A percentile compares a stretch with the other conserved stretches of the same genome.
These are phyloP conservation scores for Sander lucioperca DNA, from an alignment of 2,113 vertebrate genomes.

Conservation along the genomic window DNA sequence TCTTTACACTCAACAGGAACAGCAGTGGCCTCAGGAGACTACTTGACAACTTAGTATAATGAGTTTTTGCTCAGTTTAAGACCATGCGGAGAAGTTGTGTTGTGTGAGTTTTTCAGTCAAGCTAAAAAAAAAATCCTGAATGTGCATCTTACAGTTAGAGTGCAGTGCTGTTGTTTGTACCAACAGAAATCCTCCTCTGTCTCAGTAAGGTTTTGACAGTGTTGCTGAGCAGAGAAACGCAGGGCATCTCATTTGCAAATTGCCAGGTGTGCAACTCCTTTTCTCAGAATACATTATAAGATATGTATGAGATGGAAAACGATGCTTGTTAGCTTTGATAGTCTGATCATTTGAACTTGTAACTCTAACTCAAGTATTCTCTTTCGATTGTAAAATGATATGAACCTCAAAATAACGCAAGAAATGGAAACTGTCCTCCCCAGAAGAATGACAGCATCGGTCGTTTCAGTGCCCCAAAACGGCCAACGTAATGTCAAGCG, in stretches of 20 bases:
- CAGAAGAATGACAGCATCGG: background rate
- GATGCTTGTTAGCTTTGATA: slow-evolving; percentile 42
- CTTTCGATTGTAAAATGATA: background rate
- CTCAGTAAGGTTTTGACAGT: slow-evolving; percentile 37
- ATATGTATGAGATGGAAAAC: slow-evolving; percentile 50
- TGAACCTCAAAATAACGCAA: background rate
- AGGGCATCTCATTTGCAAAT: slow-evolving; percentile 54
- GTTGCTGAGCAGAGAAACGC: slow-evolving; percentile 58
- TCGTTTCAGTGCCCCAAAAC: background rate
- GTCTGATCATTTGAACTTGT: slow-evolving; percentile 39
- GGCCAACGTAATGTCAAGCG: background rate
- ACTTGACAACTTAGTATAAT: slow-evolving; percentile 35
- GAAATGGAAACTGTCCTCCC: background rate
- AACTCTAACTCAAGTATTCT: slow-evolving; percentile 17
- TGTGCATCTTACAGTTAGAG: slow-evolving; percentile 9
- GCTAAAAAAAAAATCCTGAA: background rate
- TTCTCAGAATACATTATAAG: slow-evolving; percentile 28
- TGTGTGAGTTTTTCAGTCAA: slow-evolving; percentile 21
- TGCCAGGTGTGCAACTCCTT: slow-evolving; percentile 52
- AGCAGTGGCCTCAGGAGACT: slow-evolving; percentile 29
- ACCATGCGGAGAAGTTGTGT: slow-evolving; percentile 8
- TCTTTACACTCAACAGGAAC: slow-evolving; percentile 24
- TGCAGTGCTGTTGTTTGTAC: slow-evolving; percentile 13
- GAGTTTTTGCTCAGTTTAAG: slow-evolving; percentile 17
- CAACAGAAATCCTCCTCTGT: slow-evolving; percentile 10